A percentile compares a stretch with the other conserved stretches of the same genome.
phyloP scores from a whole-genome alignment of 2,113 vertebrate species.

The Theristicus caerulescens region DNA sequence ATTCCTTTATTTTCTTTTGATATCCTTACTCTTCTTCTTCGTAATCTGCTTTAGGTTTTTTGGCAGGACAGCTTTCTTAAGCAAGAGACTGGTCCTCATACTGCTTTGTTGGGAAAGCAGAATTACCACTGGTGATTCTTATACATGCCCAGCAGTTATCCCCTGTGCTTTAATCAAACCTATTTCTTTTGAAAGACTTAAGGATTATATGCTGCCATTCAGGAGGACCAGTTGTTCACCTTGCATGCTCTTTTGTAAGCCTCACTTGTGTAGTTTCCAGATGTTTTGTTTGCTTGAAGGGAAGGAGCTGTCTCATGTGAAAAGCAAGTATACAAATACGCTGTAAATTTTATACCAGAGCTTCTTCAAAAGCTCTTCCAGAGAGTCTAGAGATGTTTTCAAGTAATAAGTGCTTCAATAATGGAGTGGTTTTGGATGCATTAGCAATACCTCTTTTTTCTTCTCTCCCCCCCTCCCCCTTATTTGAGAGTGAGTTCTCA shows the following conservation, averaged over 20 bases:
- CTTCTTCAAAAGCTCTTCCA: neutral
- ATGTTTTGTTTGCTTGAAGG: neutral
- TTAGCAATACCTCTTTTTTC: neutral
- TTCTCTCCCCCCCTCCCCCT: accelerated
- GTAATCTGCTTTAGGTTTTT: neutral
- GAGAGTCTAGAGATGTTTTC: neutral
- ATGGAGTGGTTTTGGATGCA: neutral
- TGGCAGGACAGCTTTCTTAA: neutral
- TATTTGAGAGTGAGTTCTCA: neutral
- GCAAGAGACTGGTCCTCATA: neutral
- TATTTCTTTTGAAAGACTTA: neutral
- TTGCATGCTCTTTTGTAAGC: neutral
- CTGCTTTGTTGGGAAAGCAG: neutral
- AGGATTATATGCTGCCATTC: neutral
- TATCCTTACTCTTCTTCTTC: neutral
- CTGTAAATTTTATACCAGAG: neutral
- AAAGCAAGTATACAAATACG: neutral
- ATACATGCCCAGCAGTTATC: neutral
- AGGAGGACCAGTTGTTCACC: neutral
- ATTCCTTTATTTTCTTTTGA: neutral
- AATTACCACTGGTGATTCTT: neutral
- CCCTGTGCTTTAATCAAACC: neutral
- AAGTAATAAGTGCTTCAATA: neutral
- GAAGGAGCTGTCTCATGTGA: neutral
- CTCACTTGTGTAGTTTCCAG: neutral